Evolutionary conservation across 2,113 vertebrate genomes (phyloP), one percentile per base, ranked within the genome.

Genomic region (Xenotilapia longispinis): DNA sequence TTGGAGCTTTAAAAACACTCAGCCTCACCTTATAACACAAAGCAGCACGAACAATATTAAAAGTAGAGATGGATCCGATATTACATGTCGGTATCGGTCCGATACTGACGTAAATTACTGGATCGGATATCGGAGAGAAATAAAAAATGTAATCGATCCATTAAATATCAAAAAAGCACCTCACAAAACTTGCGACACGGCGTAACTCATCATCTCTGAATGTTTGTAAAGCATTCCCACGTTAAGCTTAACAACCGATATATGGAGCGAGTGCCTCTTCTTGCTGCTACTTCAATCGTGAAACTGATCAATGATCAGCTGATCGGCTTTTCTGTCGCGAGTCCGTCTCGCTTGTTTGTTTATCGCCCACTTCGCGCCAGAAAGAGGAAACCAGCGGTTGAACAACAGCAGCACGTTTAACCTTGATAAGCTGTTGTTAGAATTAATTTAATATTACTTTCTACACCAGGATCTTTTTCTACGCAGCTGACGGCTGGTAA

Each of bases 341-440:
- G 5, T 53, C 49, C 0, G 1, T 53, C 3, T 53, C 51, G 11
- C 9, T 53, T 53, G 1, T 21, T 54, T 11, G n/a, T 54, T 21
- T 54, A n/a, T 2, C 21, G 1, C 51, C n/a, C 19, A 53, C n/a
- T 53, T 53, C 0, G 0, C 0, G 0, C 0, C 51, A 53, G 51
- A 53, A 21, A 21, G 51, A 53, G 19, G 0, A 53, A 3, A 53
- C 19, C 51, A n/a, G 9, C 19, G 3, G 51, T 19, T 53, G 19
- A 53, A 53, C 51, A 53, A 53, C 9, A 53, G 19, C 51, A 53
- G 2, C 9, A 53, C 0, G 0, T 10, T n/a, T n/a, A 53, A 53
- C 0, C 19, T 53, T 53, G 19, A 53, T 53, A 6, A 53, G 3
- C 19, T 53, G 9, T 53, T 53, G 19, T 53, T 53, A 53, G 49